These are phyloP conservation scores for Pseudococcus jackbeardsleyi DNA, from an alignment of 2,888 invertebrate genomes.

Conservation along the genomic window DNA sequence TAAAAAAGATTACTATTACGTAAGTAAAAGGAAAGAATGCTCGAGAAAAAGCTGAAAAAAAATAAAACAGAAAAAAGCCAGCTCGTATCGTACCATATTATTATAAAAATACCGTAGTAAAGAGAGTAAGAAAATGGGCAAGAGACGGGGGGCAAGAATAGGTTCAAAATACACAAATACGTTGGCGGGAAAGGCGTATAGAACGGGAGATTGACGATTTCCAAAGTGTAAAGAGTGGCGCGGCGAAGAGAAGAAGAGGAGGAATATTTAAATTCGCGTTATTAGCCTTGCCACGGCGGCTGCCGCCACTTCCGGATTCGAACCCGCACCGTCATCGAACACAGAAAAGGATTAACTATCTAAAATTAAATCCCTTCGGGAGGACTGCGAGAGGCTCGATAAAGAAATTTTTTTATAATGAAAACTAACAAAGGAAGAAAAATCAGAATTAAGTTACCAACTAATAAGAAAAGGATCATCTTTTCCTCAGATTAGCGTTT, in stretches of 20 bases:
- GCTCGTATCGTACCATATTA: neutral
- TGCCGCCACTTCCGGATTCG: neutral
- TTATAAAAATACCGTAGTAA: neutral
- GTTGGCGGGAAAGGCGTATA: neutral
- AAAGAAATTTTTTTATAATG: slow-evolving; percentile 61
- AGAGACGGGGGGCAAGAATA: neutral
- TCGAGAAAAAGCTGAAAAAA: neutral
- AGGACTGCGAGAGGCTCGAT: slow-evolving; percentile 60
- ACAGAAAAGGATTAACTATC: slow-evolving; percentile 56
- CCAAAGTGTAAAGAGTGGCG: neutral
- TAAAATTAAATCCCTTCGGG: slow-evolving; percentile 58
- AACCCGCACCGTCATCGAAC: neutral
- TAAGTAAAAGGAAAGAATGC: slow-evolving; percentile 34
- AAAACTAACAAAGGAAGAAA: slow-evolving; percentile 60
- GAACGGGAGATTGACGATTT: neutral
- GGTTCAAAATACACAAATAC: neutral
- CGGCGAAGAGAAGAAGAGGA: neutral
- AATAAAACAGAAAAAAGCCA: neutral
- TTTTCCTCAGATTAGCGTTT: slow-evolving; percentile 22
- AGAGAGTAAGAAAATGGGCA: neutral
- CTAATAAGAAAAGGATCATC: slow-evolving; percentile 56
- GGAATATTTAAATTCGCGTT: slow-evolving; percentile 48
- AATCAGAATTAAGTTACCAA: slow-evolving; percentile 48
- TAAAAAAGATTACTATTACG: slow-evolving; percentile 20
- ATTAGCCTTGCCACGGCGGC: slow-evolving; percentile 7